Percentiles rank a stretch among this genome's conserved stretches.
phyloP scores from a whole-genome alignment of 1,140 invertebrate species.

The Cydia strobilella region DNA sequence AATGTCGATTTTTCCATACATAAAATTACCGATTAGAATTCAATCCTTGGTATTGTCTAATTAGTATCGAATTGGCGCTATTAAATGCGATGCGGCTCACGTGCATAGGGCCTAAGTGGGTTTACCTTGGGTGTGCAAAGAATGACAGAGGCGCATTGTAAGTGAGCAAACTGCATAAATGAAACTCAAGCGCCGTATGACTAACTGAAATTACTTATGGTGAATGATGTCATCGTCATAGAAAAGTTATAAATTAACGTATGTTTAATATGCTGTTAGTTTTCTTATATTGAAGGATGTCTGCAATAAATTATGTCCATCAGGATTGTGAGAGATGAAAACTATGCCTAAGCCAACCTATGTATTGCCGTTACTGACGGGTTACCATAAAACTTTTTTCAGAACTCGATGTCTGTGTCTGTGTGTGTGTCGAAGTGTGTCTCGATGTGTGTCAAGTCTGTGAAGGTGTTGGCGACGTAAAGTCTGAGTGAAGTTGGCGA shows the following conservation, averaged over 20 bases:
- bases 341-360: no score
- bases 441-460: no score
- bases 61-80: conserved; percentile 4
- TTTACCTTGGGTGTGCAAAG: conserved; percentile 13
- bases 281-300: neutral
- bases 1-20: neutral
- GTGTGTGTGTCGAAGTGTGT: no score
- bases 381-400: no score
- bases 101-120: conserved; percentile 7
- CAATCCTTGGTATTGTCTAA: neutral
- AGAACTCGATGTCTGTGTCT: no score
- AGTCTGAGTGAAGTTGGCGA: neutral
- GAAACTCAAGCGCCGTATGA: conserved; percentile 12
- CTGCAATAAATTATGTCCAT: neutral
- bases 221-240: neutral
- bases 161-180: conserved; percentile 14
- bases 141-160: neutral
- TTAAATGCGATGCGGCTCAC: conserved; percentile 17
- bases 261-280: neutral
- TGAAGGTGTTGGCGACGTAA: neutral
- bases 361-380: no score
- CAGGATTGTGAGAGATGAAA: neutral
- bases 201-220: conserved; percentile 2
- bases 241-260: neutral
- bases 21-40: neutral